A percentile compares a stretch with the other conserved stretches of the same genome.
phyloP scores from a whole-genome alignment of 2,113 vertebrate species.

The Acinonyx jubatus region DNA sequence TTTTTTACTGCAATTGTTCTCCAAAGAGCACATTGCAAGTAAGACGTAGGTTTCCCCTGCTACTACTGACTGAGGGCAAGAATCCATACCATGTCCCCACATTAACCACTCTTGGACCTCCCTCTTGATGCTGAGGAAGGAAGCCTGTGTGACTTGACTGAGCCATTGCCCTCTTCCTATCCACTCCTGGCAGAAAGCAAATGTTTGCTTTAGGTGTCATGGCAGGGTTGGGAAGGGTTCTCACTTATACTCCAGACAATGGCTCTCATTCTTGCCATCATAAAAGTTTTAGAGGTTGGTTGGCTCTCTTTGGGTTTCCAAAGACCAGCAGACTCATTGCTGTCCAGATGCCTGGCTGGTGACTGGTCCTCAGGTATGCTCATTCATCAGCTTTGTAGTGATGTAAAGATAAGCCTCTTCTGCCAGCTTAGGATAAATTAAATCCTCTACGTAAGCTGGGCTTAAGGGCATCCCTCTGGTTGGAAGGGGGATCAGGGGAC shows the following conservation, averaged over 20 bases:
- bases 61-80: not conserved
- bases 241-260: not conserved
- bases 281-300: not conserved
- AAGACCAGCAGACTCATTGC: not conserved
- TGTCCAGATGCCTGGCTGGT: constrained; percentile 32
- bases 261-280: not conserved
- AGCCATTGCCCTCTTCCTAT: not conserved
- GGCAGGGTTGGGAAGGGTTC: not conserved
- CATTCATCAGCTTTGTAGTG: not conserved
- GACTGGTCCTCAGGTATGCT: not conserved
- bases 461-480: not conserved
- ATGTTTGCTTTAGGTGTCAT: not conserved
- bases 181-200: not conserved
- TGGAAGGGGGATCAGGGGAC: not conserved
- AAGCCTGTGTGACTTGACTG: not conserved
- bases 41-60: not conserved
- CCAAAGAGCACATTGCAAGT: not conserved
- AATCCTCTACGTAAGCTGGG: constrained; percentile 32
- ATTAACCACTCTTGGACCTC: not conserved
- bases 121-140: not conserved
- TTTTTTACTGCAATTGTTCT: not conserved
- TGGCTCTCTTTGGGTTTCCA: not conserved
- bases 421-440: constrained; percentile 13
- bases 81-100: not conserved
- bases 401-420: constrained; percentile 34